Base-by-base conservation (phyloP, 2,113 vertebrate genomes). In the Microcebus ravelobensis region DNA sequence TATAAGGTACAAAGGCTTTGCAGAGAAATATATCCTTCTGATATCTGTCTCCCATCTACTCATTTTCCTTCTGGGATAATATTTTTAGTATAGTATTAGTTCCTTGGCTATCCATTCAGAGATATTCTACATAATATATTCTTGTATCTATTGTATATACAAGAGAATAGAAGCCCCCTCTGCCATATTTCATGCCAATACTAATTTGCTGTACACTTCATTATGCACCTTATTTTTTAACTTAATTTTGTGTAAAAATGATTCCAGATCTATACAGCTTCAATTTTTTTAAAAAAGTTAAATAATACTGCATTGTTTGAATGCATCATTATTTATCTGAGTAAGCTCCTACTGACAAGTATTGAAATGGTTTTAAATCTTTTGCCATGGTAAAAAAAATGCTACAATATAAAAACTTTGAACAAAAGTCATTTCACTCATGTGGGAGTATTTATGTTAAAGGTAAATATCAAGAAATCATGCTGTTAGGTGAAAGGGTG, bases 361-460 rank as follows among this genome's bases (percentile, higher is more conserved):
- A 91, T 29, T 90, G 71, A 68, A 59, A 71, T 82, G 4, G 34
- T 73, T 97, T 91, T 21, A 83, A 95, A 45, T 65, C n/a, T 67
- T 86, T 70, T 93, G 73, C 55, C 50, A 50, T 70, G 31, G 29
- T 73, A 59, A 89, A 36, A 71, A 52, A 52, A 29, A 45, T 61
- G 10, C 52, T 93, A 31, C 31, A 59, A 6, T 84, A n/a, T 85
- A 81, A 88, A 93, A 87, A n/a, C 14, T 42, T 91, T 79, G 55
- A 82, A 59, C 17, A 61, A 45, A 84, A 82, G 39, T 52, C 34
- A 87, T 61, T 92, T 73, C 17, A 83, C 17, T 65, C n/a, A 23
- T 39, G 10, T 90, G n/a, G 48, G 57, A 79, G 27, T 81, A 39
- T 52, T 8, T n/a, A 27, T 88, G 15, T 7, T 42, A 27, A 74